Evolutionary conservation across 2,888 invertebrate genomes (phyloP), one percentile per base, ranked within the genome.

Genomic region (Hyalella azteca): DNA sequence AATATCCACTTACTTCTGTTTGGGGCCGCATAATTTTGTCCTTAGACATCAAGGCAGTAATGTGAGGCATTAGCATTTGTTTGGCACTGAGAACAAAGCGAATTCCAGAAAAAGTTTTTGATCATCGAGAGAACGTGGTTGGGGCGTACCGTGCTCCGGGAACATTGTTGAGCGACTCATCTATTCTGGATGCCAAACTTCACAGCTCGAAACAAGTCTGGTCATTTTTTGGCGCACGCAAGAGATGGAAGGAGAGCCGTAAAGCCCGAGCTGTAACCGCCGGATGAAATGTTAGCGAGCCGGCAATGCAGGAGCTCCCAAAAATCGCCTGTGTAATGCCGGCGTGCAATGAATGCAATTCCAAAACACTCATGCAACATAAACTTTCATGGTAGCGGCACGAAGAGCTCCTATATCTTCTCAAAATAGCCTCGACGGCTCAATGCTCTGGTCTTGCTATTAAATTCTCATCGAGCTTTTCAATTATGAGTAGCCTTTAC

Each of bases 141-240:
- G 4, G 66, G 19, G 66, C 36, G 66, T 66, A 66, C 19, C 66
- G 66, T 66, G 66, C 66, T 15, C 36, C 7, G 0, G 66, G 66
- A 22, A 7, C 66, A 66, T 66, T 36, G 66, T 66, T 66, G 36
- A 36, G 66, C 66, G 7, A 29, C 29, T 66, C 66, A 66, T 66
- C 66, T 66, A 36, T 66, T 66, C 39, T 36, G 22, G 66, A 22
- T 66, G 66, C 29, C 66, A 66, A 66, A 66, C 66, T 66, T 66
- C 29, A 66, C 29, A 66, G 66, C 66, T 66, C 66, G 36, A 66
- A 66, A 29, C 66, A 36, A 66, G 29, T 66, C 36, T 32, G 36
- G 66, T 36, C 66, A 66, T 66, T 36, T 66, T 66, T 66, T 66
- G n/a, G n/a, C n/a, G n/a, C n/a, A n/a, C n/a, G n/a, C n/a, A 36